Conservation (phyloP, 2,888 invertebrate species). For the Synergus itoensis region DNA sequence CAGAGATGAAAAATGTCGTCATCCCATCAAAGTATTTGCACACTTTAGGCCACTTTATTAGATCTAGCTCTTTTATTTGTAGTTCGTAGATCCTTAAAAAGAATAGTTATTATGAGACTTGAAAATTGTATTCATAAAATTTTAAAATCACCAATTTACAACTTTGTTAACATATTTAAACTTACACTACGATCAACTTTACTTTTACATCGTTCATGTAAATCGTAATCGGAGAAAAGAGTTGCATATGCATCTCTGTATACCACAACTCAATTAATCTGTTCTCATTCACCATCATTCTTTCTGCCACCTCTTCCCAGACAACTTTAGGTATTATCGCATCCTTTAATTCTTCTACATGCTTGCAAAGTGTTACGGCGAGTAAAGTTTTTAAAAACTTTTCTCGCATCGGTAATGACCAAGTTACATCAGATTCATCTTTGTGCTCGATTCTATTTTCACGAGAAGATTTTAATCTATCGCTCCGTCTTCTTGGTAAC, state of each 20-base stretch:
- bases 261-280: conserved; percentile 66
- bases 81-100: conserved; percentile 63
- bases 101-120: conserved; percentile 35
- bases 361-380: conserved; percentile 56
- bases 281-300: conserved; percentile 56
- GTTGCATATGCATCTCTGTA: conserved; percentile 67
- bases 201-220: conserved; percentile 68
- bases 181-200: conserved; percentile 70
- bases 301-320: conserved; percentile 65
- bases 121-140: conserved; percentile 18
- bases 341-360: conserved; percentile 66
- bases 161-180: conserved; percentile 41
- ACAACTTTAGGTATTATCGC: conserved; percentile 63
- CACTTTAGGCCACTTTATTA: conserved; percentile 65
- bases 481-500: neutral
- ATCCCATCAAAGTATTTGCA: conserved; percentile 65
- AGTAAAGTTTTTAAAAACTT: conserved; percentile 62
- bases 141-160: neutral
- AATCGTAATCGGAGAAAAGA: conserved; percentile 64
- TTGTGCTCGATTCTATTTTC: neutral
- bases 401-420: conserved; percentile 59
- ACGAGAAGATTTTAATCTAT: neutral
- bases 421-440: conserved; percentile 44
- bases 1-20: conserved; percentile 61
- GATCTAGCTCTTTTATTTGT: conserved; percentile 55